A percentile compares a stretch with the other conserved stretches of the same genome.
Evolutionary conservation across 2,113 vertebrate species (phyloP).

Genomic region (Cyanoliseus patagonus): DNA sequence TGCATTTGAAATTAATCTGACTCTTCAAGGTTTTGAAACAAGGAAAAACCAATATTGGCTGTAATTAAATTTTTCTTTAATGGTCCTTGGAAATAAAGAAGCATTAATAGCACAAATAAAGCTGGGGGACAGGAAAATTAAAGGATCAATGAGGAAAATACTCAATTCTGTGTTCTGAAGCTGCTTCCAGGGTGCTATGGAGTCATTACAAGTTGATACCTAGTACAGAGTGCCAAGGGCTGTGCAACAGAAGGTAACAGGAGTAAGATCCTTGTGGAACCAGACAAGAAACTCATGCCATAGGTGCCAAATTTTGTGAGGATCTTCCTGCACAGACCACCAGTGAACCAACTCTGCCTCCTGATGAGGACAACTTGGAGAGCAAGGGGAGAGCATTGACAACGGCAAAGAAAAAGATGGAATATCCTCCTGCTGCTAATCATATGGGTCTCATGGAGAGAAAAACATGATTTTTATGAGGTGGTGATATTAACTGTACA

Average conservation of each 20-base stretch:
- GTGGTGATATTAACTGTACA: neutral
- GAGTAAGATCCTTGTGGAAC: neutral
- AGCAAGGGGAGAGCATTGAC: neutral
- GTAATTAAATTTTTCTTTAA: neutral
- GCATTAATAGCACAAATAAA: neutral
- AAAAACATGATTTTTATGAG: neutral
- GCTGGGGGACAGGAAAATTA: neutral
- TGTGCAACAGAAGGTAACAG: neutral
- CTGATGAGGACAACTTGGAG: neutral
- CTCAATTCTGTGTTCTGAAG: neutral
- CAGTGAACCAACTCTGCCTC: neutral
- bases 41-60: neutral
- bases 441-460: neutral
- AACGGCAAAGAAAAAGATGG: neutral
- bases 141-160: neutral
- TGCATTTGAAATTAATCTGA: neutral
- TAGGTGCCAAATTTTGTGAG: neutral
- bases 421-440: neutral
- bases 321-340: neutral
- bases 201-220: neutral
- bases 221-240: neutral
- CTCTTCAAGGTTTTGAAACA: neutral
- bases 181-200: neutral
- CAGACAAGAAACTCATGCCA: neutral
- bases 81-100: neutral